A percentile compares a stretch with the other conserved stretches of the same genome.
phyloP scores from a whole-genome alignment of 2,888 invertebrate species.

The Caenorhabditis doughertyi region DNA sequence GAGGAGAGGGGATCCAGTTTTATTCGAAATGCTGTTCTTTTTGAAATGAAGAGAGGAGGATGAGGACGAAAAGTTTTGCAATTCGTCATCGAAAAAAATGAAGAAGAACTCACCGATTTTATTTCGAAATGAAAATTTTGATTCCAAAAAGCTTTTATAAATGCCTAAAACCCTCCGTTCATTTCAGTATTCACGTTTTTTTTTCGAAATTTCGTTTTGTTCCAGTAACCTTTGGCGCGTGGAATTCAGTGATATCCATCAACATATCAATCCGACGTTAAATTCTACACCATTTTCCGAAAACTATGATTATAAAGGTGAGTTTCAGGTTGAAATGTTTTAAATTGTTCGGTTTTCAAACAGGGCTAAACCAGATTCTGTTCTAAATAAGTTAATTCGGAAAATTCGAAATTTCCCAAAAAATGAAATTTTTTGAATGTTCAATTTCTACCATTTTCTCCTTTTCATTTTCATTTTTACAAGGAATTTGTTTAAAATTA shows the following conservation, averaged over 20 bases:
- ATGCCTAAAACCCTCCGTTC: neutral
- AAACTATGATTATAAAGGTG: slow-evolving; percentile 53
- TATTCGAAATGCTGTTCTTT: slow-evolving; percentile 7
- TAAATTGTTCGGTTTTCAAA: too few species aligned
- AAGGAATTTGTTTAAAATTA: too few species aligned
- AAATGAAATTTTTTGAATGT: too few species aligned
- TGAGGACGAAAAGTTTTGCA: neutral
- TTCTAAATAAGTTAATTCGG: too few species aligned
- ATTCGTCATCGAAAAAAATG: neutral
- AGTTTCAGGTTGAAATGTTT: slow-evolving; percentile 1
- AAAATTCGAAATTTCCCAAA: too few species aligned
- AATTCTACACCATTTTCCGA: neutral
- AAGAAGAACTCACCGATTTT: neutral
- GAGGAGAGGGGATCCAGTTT: slow-evolving; percentile 32
- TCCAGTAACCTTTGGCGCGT: slow-evolving; percentile 7
- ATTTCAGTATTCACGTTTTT: neutral
- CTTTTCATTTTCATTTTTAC: too few species aligned
- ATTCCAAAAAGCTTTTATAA: too few species aligned
- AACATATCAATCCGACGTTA: neutral
- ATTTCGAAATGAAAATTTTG: too few species aligned
- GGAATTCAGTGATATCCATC: too few species aligned
- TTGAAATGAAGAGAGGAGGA: too few species aligned
- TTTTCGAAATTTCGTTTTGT: neutral
- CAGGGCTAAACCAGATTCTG: too few species aligned
- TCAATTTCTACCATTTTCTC: too few species aligned